Evolutionary conservation across 2,888 invertebrate genomes (phyloP).

Genomic region (Uloborus plumipes): DNA sequence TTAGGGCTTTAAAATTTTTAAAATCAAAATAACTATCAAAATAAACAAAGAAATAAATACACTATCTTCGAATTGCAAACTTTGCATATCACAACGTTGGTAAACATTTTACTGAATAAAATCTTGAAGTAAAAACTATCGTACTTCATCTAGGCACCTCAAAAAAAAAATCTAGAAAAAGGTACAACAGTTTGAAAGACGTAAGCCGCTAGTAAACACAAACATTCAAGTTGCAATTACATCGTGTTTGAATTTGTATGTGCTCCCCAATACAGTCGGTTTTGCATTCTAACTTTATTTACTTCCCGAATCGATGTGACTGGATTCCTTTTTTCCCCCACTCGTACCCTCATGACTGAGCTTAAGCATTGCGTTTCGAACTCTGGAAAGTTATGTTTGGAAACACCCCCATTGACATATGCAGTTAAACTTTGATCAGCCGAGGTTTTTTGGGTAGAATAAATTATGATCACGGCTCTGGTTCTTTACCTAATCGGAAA

Average conservation of each 20-base stretch:
- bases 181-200: neutral
- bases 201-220: neutral
- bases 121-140: too few species aligned
- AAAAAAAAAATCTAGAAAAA: neutral
- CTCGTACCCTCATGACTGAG: neutral
- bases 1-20: too few species aligned
- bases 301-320: slow-evolving; percentile 52
- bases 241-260: slow-evolving; percentile 3
- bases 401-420: slow-evolving; percentile 51
- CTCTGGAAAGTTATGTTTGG: slow-evolving; percentile 44
- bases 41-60: too few species aligned
- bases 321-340: slow-evolving; percentile 26
- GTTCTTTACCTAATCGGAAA: too few species aligned
- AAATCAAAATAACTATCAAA: too few species aligned
- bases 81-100: too few species aligned
- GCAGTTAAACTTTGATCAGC: slow-evolving; percentile 59
- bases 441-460: slow-evolving; percentile 47
- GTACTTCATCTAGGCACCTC: too few species aligned
- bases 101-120: too few species aligned
- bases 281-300: slow-evolving; percentile 42
- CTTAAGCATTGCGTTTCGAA: slow-evolving; percentile 11
- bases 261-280: neutral
- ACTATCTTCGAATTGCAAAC: too few species aligned
- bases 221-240: neutral
- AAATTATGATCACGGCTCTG: slow-evolving; percentile 29